A percentile compares a stretch with the other conserved stretches of the same genome.
phyloP scores from a whole-genome alignment of 2,888 invertebrate genomes.

The Globia sparganii region DNA sequence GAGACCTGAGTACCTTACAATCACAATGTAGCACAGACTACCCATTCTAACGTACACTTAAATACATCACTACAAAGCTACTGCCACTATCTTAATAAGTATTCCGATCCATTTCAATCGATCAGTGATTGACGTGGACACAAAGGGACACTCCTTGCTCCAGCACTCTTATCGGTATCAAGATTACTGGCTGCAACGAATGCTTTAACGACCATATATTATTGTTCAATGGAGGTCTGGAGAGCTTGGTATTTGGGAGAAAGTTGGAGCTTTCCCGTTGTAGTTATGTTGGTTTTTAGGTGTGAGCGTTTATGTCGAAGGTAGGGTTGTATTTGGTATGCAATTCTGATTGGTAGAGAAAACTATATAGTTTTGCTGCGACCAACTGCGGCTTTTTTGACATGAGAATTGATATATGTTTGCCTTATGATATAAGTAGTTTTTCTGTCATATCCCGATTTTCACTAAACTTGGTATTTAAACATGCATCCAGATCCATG shows the following conservation, averaged over 20 bases:
- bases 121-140: constrained; percentile 80
- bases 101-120: constrained; percentile 72
- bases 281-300: constrained; percentile 55
- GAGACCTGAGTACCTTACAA: background rate
- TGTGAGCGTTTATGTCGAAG: constrained; percentile 52
- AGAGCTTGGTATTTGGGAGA: constrained; percentile 7
- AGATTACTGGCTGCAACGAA: constrained; percentile 69
- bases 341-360: background rate
- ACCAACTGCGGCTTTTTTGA: too few relatives aligned
- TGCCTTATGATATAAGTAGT: background rate
- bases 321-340: constrained; percentile 51
- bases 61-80: constrained; percentile 43
- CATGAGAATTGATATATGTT: background rate
- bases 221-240: constrained; percentile 63
- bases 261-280: constrained; percentile 51
- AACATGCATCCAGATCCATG: background rate
- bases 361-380: too few relatives aligned
- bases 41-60: constrained; percentile 20
- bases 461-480: background rate
- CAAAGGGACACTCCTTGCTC: constrained; percentile 80
- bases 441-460: too few relatives aligned
- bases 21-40: constrained; percentile 4
- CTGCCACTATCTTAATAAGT: constrained; percentile 67
- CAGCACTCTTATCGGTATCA: constrained; percentile 76
- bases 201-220: constrained; percentile 53